A percentile compares a stretch with the other conserved stretches of the same genome.
These are phyloP conservation scores for Hyles lineata DNA, from an alignment of 2,888 invertebrate species.

Conservation along the genomic window DNA sequence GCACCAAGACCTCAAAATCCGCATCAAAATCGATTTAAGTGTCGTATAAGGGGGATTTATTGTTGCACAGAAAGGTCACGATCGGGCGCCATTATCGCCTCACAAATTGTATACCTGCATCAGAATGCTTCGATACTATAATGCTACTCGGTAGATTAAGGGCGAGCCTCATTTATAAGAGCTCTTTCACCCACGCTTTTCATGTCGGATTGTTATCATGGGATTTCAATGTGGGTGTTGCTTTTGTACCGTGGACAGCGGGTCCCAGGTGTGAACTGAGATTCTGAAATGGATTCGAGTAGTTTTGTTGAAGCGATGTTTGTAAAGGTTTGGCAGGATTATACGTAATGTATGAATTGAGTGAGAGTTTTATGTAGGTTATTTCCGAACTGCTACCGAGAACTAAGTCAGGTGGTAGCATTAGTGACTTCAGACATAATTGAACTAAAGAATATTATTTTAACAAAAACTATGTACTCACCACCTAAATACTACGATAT, in stretches of 20 bases:
- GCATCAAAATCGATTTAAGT: constrained; percentile 59
- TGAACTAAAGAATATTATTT: no score
- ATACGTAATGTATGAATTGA: background rate
- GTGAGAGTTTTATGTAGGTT: no score
- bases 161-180: background rate
- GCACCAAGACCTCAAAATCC: constrained; percentile 24
- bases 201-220: constrained; percentile 17
- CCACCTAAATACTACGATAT: no score
- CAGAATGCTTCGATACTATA: constrained; percentile 60
- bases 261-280: no score
- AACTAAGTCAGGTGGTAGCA: no score
- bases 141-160: constrained; percentile 42
- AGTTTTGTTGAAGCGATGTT: background rate
- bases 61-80: constrained; percentile 71
- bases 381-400: no score
- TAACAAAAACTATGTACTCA: no score
- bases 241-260: constrained; percentile 1
- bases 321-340: background rate
- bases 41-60: constrained; percentile 67
- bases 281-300: background rate
- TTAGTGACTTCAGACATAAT: no score
- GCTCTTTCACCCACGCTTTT: background rate
- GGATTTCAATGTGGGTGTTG: background rate
- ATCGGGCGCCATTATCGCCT: constrained; percentile 60
- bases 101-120: constrained; percentile 58